Base-by-base conservation (phyloP, 2,888 invertebrate species). In the Cetonia aurata region DNA sequence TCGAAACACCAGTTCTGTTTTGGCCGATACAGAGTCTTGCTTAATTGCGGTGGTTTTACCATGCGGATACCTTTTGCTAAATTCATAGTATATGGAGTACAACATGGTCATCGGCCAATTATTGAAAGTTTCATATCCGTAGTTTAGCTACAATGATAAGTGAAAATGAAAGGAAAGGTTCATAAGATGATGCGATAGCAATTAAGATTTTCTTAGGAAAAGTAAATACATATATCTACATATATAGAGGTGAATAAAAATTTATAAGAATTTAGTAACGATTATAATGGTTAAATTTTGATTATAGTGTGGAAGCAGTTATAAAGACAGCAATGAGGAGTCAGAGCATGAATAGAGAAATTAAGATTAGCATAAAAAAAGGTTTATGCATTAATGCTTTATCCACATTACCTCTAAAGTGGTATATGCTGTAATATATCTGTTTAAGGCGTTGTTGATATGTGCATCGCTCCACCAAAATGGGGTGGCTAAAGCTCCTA, bases 61-160 rank as follows among this genome's bases (percentile, higher is more conserved):
- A 83, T 93, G 92, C 0, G 93, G 93, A 80, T 91, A 91, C 0
- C 92, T 86, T 79, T 93, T 93, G 78, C 93, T 92, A 79, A 92
- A 92, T 84, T 93, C 93, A 78, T 93, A 93, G 80, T 93, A 93
- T 3, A 93, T 84, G 0, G 93, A 92, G 79, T 93, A 93, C 0
- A 93, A 84, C 50, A 91, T 89, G 0, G 93, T 93, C 88, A 93
- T 92, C 0, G 93, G 93, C 89, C 93, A 93, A 80, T 93, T 93
- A 70, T 92, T 93, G 80, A 91, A 92, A 83, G 92, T 89, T 79
- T 93, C 93, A 8, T 88, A 86, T 4, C 91, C 91, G 72, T 90
- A 89, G 78, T 90, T 88, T 68, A 93, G 89, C 92, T 93, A 76
- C 33, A 77, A 73, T 50, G 57, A 53, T 19, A 53, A 25, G 25